Evolutionary conservation across 2,113 vertebrate genomes (phyloP), one percentile per base, ranked within the genome.

Genomic region (Stictonetta naevosa): DNA sequence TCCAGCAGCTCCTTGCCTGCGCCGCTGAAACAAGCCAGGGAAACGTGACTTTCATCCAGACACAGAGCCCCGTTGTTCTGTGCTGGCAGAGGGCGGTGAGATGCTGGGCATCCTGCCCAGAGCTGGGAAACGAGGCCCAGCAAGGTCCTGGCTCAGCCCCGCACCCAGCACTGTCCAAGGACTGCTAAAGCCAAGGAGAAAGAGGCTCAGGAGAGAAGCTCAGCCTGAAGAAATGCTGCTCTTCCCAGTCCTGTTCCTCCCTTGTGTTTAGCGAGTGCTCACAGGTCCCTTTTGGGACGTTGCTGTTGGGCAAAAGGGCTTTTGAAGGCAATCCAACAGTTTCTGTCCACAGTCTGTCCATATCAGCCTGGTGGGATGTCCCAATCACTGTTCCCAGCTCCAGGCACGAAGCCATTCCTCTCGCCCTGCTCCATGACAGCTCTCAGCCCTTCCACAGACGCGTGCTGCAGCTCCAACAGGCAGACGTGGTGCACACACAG

Each of bases 31-130:
- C 46, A 23, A 0, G 0, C 60, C 71, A 34, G 76, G 75, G 75
- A 72, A 40, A 59, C 0, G 0, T 1, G 1, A 55, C 29, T 68
- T 20, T 86, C 55, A 13, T 53, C 21, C 18, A 13, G 42, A 21
- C 26, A 18, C 0, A 5, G 16, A 50, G 5, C n/a, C 21, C 13
- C 2, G 3, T 21, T 55, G n/a, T 58, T 55, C n/a, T 29, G 10
- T 4, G 0, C 14, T 68, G 84, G 66, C 66, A 86, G 38, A 86
- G 63, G 29, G 68, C 36, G 48, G 28, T 1, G 1, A 69, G 40
- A 17, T 0, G 2, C 34, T 66, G 44, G 72, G 36, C 21, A 16
- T 11, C 5, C 1, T 55, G 33, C 67, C 64, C 72, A 67, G 58
- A 22, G 23, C n/a, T 53, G 63, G 76, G 36, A 28, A 34, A 52